These are phyloP conservation scores for Alethe castanea DNA, from an alignment of 2,113 vertebrate species.

Conservation along the genomic window DNA sequence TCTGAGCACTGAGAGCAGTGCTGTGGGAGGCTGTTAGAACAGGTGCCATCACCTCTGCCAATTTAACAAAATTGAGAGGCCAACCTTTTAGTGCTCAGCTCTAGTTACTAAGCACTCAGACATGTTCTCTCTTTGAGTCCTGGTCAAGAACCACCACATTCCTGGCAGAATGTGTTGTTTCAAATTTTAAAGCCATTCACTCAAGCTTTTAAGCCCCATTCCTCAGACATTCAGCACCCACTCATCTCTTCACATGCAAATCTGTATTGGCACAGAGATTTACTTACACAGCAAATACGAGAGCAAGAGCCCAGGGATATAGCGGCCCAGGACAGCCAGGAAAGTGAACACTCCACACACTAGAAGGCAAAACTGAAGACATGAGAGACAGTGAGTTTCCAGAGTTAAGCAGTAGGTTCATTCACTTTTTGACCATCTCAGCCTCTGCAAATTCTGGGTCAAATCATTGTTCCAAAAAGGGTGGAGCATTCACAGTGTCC, in stretches of 20 bases:
- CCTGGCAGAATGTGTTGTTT: neutral
- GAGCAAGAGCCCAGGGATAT: constrained; percentile 89
- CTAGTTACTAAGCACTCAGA: neutral
- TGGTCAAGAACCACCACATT: neutral
- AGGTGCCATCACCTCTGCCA: neutral
- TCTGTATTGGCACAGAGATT: neutral
- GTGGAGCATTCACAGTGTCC: neutral
- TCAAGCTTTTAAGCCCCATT: neutral
- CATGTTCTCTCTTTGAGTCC: neutral
- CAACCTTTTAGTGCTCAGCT: neutral
- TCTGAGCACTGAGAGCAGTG: neutral
- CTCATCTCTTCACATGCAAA: neutral
- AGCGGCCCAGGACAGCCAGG: constrained; percentile 85
- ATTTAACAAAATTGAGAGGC: neutral
- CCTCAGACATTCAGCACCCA: neutral
- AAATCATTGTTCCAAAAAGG: neutral
- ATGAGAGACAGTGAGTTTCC: constrained; percentile 30
- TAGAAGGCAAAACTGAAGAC: constrained; percentile 89
- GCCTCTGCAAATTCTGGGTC: neutral
- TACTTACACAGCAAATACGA: constrained; percentile 90
- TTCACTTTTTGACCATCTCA: neutral
- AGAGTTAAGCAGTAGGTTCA: neutral
- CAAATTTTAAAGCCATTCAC: neutral
- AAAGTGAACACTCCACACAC: constrained; percentile 84
- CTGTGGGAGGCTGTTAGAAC: neutral